These are phyloP conservation scores for Trematomus loennbergii DNA, from an alignment of 2,113 vertebrate species.

Conservation along the genomic window DNA sequence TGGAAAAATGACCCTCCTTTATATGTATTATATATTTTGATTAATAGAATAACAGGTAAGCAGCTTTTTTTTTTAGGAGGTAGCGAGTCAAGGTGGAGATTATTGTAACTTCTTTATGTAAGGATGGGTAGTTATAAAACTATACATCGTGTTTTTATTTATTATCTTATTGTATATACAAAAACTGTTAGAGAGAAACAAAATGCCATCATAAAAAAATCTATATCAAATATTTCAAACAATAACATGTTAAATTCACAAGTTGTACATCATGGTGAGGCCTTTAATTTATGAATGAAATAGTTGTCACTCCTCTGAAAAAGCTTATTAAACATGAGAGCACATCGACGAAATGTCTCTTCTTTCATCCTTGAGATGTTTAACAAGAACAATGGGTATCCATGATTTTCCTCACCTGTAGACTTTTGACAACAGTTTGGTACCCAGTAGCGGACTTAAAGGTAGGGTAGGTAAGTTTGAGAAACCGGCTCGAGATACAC, in stretches of 20 bases:
- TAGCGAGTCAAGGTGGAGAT: background rate
- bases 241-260: constrained; percentile 11
- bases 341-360: constrained; percentile 3
- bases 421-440: constrained; percentile 1
- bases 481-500: no score
- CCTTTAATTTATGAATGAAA: background rate
- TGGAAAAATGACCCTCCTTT: no score
- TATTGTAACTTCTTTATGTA: background rate
- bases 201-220: background rate
- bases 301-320: background rate
- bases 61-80: background rate
- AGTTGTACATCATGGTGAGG: background rate
- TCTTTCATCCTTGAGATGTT: background rate
- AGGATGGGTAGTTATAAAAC: background rate
- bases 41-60: no score
- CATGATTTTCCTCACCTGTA: background rate
- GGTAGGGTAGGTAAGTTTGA: no score
- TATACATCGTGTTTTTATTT: background rate
- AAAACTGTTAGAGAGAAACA: background rate
- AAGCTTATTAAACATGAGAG: background rate
- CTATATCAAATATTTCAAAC: background rate
- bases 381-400: background rate
- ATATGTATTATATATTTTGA: no score
- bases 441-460: background rate
- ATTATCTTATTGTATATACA: background rate